Percentiles rank a stretch among this genome's conserved stretches.
These are phyloP conservation scores for Dryocosmus kuriphilus DNA, from an alignment of 2,888 invertebrate species.

Conservation along the genomic window DNA sequence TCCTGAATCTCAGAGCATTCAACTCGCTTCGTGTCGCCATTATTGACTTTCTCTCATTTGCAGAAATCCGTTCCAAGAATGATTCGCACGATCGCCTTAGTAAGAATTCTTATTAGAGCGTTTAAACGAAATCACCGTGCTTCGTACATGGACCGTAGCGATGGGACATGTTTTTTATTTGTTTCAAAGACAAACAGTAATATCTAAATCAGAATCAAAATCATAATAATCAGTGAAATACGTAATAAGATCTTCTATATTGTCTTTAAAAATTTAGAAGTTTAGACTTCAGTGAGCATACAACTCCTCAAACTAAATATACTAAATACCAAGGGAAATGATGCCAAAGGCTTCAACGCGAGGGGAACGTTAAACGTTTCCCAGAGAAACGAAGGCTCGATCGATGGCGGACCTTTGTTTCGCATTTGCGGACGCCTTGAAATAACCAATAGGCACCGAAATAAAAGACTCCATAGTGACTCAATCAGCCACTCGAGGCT, in stretches of 20 bases:
- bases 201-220: not conserved
- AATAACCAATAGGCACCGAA: slow-evolving; percentile 64
- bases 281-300: not conserved
- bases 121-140: not conserved
- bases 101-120: not conserved
- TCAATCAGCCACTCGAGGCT: slow-evolving; percentile 62
- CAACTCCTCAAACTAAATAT: slow-evolving; percentile 6
- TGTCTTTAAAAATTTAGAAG: not conserved
- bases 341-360: slow-evolving; percentile 24
- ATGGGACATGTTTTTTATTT: not conserved
- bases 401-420: slow-evolving; percentile 65
- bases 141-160: not conserved
- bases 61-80: not conserved
- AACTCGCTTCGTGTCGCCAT: slow-evolving; percentile 16
- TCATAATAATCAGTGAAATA: not conserved
- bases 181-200: not conserved
- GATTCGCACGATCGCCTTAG: slow-evolving; percentile 1
- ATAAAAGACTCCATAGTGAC: slow-evolving; percentile 70
- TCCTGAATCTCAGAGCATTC: not conserved
- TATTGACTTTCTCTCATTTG: slow-evolving; percentile 1
- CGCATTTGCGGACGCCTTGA: slow-evolving; percentile 60
- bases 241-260: not conserved
- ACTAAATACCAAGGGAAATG: slow-evolving; percentile 3
- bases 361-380: slow-evolving; percentile 69
- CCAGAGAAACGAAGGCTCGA: slow-evolving; percentile 64